Evolutionary conservation across 2,888 invertebrate species (phyloP).

Genomic region (Zygothrica quintamaculata): DNA sequence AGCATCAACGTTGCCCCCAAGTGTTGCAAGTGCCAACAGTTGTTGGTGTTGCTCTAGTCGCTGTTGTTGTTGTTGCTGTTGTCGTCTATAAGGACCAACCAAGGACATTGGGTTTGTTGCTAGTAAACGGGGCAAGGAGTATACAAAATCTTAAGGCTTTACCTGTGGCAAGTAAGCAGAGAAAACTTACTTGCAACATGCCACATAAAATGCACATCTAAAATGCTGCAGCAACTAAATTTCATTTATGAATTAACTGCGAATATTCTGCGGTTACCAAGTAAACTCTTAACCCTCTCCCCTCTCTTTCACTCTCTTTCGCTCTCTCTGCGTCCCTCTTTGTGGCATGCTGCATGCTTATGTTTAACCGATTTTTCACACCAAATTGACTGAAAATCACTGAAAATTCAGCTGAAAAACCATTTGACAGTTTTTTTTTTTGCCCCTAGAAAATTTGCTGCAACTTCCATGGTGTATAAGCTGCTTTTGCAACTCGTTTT

Average conservation of each 20-base stretch:
- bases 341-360: too few relatives aligned
- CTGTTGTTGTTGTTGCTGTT: too few relatives aligned
- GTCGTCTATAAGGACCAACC: too few relatives aligned
- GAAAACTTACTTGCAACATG: slow-evolving; percentile 13
- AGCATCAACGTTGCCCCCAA: slow-evolving; percentile 35
- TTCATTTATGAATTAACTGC: slow-evolving; percentile 59
- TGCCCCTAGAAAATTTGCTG: too few relatives aligned
- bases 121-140: slow-evolving; percentile 7
- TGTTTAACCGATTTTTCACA: slow-evolving; percentile 13
- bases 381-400: slow-evolving; percentile 6
- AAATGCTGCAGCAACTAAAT: slow-evolving; percentile 49
- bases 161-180: slow-evolving; percentile 7
- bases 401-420: too few relatives aligned
- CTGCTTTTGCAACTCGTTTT: too few relatives aligned
- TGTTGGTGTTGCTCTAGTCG: too few relatives aligned
- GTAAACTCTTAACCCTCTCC: neutral
- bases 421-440: too few relatives aligned
- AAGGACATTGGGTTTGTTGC: slow-evolving; percentile 8
- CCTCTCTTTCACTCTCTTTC: neutral
- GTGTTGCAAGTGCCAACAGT: slow-evolving; percentile 15
- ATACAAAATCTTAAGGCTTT: slow-evolving; percentile 18
- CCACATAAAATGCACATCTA: slow-evolving; percentile 41
- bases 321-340: too few relatives aligned
- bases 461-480: too few relatives aligned
- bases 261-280: slow-evolving; percentile 29